phyloP scores from a whole-genome alignment of 2,797 vertebrate species.

The Tapera naevia region DNA sequence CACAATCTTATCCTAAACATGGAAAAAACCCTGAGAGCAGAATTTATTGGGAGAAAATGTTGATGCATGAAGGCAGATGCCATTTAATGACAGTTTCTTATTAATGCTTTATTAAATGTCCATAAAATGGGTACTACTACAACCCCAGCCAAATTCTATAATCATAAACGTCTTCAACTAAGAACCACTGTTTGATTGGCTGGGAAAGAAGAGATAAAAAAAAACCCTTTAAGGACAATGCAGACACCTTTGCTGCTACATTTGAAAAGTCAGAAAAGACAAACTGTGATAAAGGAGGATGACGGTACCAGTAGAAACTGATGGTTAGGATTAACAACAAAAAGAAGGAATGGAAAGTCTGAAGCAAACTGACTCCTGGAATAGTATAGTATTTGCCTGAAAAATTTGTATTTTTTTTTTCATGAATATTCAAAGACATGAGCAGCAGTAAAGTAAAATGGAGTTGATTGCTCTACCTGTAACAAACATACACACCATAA shows the following conservation, averaged over 20 bases:
- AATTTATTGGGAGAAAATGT: neutral
- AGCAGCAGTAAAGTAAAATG: neutral
- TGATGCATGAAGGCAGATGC: neutral
- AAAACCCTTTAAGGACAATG: neutral
- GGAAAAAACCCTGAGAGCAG: neutral
- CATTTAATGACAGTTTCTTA: neutral
- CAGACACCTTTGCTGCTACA: neutral
- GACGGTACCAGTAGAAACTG: neutral
- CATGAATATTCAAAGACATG: neutral
- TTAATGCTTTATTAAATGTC: neutral
- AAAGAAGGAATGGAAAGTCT: neutral
- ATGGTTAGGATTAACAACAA: neutral
- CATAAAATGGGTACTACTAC: neutral
- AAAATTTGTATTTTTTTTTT: neutral
- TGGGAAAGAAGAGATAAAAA: neutral
- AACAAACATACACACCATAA: neutral
- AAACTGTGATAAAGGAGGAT: neutral
- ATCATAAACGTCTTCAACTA: neutral
- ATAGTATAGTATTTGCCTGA: neutral
- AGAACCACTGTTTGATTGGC: neutral
- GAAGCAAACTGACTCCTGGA: neutral
- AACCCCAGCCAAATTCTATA: neutral
- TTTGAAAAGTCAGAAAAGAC: neutral
- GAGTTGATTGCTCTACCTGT: neutral
- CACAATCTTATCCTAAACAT: neutral